Evolutionary conservation across 2,113 vertebrate genomes (phyloP), one percentile per base, ranked within the genome.

Genomic region (Anoplopoma fimbria): DNA sequence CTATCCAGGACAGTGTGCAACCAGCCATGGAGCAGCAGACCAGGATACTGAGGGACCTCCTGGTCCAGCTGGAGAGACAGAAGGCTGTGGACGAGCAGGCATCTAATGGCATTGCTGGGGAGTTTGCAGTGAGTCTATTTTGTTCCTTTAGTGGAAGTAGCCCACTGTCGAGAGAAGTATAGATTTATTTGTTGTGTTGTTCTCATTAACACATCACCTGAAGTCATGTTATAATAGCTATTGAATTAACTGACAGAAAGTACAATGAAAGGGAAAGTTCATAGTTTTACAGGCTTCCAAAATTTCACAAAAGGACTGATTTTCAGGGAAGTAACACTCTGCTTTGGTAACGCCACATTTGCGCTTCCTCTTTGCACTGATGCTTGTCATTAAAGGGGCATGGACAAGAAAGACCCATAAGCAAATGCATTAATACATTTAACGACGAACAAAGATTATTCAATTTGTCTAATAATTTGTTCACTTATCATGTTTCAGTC

Each of bases 71-170:
- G 82, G 79, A 82, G 74, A 86, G 49, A 42, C 94, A 93, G 72
- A 91, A 94, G 82, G 74, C 83, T 12, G 91, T 4, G 49, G 87
- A 80, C 9, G 70, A 84, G 27, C 87, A 83, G 4, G 42, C 69
- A 15, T 77, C 87, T 0, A 81, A 87, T 31, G 67, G 83, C 58
- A 88, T 94, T n/a, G 70, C 76, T 6, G 89, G 57, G 38, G 95
- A 96, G 87, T 96, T 95, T 90, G 33, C 76, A 31, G 95, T 96
- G 83, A 95, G 95, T 95, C 27, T 51, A 9, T 77, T 40, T 6
- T 58, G 31, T 73, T 82, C 25, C 14, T 63, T n/a, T 65, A n/a
- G 1, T 42, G 62, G 9, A 25, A 61, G 12, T 34, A 57, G 12
- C 25, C 13, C n/a, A 12, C 40, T 63, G 53, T 55, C 31, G 13